phyloP scores from a whole-genome alignment of 2,113 vertebrate species.

The Xiphophorus hellerii region DNA sequence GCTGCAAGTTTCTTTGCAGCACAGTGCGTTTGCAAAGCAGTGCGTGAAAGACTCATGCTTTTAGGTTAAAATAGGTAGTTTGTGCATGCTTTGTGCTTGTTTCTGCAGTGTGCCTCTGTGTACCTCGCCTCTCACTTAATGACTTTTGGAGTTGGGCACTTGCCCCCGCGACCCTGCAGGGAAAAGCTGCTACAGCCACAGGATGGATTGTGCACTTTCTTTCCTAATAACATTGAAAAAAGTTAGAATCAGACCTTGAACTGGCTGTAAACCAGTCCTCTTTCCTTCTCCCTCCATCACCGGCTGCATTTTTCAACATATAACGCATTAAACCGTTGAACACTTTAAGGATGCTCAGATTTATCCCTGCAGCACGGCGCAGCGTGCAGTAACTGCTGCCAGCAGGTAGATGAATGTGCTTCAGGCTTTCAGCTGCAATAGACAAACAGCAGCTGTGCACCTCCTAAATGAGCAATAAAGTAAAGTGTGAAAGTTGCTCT shows the following conservation, averaged over 20 bases:
- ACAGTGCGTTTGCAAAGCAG: no score
- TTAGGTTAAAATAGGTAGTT: no score
- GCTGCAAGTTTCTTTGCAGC: no score
- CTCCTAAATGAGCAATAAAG: constrained; percentile 1
- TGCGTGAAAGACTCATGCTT: no score
- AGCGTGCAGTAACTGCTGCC: neutral
- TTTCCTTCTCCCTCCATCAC: neutral
- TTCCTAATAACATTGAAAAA: neutral
- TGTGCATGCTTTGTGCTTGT: neutral
- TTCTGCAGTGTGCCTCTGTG: neutral
- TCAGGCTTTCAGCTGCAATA: neutral
- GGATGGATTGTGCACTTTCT: neutral
- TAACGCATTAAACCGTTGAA: neutral
- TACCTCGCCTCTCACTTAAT: neutral
- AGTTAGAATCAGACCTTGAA: neutral
- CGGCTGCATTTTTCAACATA: neutral
- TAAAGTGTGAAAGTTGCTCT: neutral
- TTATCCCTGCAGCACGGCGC: neutral
- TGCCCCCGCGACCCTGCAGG: neutral
- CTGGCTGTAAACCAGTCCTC: neutral
- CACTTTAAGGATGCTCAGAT: neutral
- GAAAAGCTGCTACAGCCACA: neutral
- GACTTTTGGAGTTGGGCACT: neutral
- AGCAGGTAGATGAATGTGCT: neutral
- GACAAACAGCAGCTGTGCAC: neutral